These are phyloP conservation scores for Danio jaintianensis DNA, from an alignment of 2,797 vertebrate genomes.

Conservation along the genomic window DNA sequence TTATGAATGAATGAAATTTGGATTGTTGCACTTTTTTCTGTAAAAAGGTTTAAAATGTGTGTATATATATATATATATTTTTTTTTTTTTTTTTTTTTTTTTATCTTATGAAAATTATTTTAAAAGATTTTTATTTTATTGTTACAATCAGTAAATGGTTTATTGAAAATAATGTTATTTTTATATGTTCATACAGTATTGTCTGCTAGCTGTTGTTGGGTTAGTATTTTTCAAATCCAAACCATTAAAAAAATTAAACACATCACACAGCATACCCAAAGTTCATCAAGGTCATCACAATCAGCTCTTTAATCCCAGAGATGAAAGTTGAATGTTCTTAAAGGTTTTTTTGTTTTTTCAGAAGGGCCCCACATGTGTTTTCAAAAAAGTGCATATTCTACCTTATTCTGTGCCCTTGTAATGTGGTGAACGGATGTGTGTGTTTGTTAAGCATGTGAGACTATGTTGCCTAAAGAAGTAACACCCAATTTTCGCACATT, in stretches of 20 bases:
- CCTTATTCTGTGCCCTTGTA: conserved; percentile 6
- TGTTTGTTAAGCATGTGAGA: conserved; percentile 27
- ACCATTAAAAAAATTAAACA: not conserved
- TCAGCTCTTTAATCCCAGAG: not conserved
- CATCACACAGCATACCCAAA: not conserved
- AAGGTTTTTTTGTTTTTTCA: not conserved
- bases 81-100: not conserved
- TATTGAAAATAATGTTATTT: conserved; percentile 8
- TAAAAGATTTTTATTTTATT: not conserved
- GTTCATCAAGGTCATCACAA: not conserved
- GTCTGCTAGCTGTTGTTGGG: not conserved
- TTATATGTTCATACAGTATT: conserved; percentile 18
- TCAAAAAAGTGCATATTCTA: not conserved
- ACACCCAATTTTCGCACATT: conserved; percentile 51
- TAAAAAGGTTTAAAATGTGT: not conserved
- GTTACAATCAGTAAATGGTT: not conserved
- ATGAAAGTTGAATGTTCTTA: not conserved
- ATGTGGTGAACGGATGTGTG: not conserved
- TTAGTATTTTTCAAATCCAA: not conserved
- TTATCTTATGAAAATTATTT: not conserved
- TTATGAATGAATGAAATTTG: no score
- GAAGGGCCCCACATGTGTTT: not conserved
- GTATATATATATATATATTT: no score
- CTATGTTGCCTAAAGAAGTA: conserved; percentile 25
- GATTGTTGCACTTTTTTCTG: not conserved